These are phyloP conservation scores for Hiodon alosoides DNA, from an alignment of 2,113 vertebrate genomes.

Conservation along the genomic window DNA sequence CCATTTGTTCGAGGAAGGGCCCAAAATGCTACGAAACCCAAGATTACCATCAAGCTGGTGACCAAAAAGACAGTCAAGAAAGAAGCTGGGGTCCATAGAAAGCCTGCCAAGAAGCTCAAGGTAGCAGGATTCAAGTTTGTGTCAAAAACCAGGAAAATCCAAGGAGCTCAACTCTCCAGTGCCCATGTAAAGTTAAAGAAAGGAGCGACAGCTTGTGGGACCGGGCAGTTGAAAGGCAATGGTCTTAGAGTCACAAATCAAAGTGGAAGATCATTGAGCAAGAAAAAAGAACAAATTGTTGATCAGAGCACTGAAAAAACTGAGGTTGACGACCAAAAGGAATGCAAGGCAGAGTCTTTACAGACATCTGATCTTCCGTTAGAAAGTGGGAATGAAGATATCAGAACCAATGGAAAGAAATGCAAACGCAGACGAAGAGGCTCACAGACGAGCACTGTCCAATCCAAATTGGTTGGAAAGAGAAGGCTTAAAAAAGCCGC, in stretches of 20 bases:
- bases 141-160: slow-evolving; percentile 65
- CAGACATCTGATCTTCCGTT: slow-evolving; percentile 33
- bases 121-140: slow-evolving; percentile 67
- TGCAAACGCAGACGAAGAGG: slow-evolving; percentile 38
- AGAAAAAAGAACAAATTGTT: slow-evolving; percentile 33
- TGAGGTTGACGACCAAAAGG: slow-evolving; percentile 53
- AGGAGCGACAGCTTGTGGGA: slow-evolving; percentile 38
- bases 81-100: slow-evolving; percentile 45
- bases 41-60: slow-evolving; percentile 69
- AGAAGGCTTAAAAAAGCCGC: slow-evolving; percentile 49
- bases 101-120: slow-evolving; percentile 58
- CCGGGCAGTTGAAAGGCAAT: slow-evolving; percentile 20
- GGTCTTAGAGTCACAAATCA: slow-evolving; percentile 44
- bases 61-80: slow-evolving; percentile 62
- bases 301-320: slow-evolving; percentile 43
- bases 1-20: slow-evolving; percentile 29
- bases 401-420: slow-evolving; percentile 47
- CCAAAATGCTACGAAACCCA: slow-evolving; percentile 36
- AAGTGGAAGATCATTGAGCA: slow-evolving; percentile 59
- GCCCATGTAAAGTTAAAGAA: slow-evolving; percentile 73
- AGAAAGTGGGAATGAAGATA: slow-evolving; percentile 35
- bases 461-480: slow-evolving; percentile 44
- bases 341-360: slow-evolving; percentile 32
- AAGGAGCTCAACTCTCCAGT: slow-evolving; percentile 65
- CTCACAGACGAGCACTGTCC: slow-evolving; percentile 35